Evolutionary conservation across 1,140 invertebrate species (phyloP).

Genomic region (Polypedilum pembai): DNA sequence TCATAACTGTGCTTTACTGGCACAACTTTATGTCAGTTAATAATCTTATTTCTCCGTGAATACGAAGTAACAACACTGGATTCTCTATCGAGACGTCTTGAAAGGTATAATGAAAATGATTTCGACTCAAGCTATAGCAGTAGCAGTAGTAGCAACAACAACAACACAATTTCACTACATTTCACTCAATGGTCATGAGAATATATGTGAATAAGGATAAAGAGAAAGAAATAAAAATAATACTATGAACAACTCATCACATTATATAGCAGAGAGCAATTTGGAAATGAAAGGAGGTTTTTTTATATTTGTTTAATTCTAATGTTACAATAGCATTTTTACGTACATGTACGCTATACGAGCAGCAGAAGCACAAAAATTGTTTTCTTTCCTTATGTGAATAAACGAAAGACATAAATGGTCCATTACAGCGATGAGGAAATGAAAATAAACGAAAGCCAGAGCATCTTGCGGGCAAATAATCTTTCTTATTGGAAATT

Average conservation of each 20-base stretch:
- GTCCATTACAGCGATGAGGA: not conserved
- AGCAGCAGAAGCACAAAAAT: not conserved
- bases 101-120: not conserved
- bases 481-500: slow-evolving; percentile 12
- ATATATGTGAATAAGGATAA: not conserved
- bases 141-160: not conserved
- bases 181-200: not conserved
- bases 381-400: not conserved
- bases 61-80: no score
- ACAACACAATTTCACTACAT: not conserved
- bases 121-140: no score
- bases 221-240: not conserved
- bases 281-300: slow-evolving; percentile 12
- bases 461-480: slow-evolving; percentile 16
- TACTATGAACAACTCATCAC: not conserved
- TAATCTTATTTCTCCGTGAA: no score
- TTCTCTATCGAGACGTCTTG: not conserved
- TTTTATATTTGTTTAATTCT: slow-evolving; percentile 19
- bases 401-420: not conserved
- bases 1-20: no score
- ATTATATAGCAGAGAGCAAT: not conserved
- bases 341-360: not conserved
- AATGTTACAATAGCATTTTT: slow-evolving; percentile 10
- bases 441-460: slow-evolving; percentile 2
- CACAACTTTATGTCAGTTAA: no score